Conservation (phyloP, 2,797 vertebrate genomes). For the Petrocephalus schoutedeni region DNA sequence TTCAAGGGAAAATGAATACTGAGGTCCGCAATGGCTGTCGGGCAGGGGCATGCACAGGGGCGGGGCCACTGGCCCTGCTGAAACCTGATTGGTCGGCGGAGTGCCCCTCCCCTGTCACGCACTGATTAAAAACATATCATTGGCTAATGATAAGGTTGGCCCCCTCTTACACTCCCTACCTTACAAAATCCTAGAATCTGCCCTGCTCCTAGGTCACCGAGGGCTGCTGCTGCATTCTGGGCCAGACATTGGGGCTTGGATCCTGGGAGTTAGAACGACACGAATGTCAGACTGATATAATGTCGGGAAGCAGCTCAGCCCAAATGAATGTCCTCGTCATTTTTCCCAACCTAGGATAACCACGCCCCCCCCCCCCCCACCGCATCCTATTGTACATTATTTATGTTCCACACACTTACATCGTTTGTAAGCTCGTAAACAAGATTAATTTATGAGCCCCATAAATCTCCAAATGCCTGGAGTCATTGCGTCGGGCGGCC, state of each 20-base stretch:
- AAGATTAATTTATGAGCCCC: neutral
- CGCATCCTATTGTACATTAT: neutral
- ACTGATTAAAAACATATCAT: neutral
- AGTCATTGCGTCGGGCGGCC: neutral
- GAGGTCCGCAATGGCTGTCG: neutral
- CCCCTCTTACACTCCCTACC: neutral
- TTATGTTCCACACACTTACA: neutral
- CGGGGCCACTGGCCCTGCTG: neutral
- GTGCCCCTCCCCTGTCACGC: neutral
- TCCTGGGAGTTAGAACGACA: neutral
- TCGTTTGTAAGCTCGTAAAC: neutral
- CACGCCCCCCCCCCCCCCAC: no score
- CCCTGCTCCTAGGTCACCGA: neutral
- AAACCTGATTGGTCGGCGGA: neutral
- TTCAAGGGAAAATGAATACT: neutral
- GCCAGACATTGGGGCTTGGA: neutral
- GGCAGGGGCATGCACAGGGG: neutral
- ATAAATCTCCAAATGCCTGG: neutral
- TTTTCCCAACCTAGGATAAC: neutral
- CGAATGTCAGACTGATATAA: neutral
- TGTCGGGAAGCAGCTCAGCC: neutral
- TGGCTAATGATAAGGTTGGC: neutral
- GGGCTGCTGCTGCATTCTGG: neutral
- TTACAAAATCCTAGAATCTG: neutral
- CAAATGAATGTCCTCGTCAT: neutral